Conservation (phyloP, 2,888 invertebrate species). For the Chaetogeoica ovagalla region DNA sequence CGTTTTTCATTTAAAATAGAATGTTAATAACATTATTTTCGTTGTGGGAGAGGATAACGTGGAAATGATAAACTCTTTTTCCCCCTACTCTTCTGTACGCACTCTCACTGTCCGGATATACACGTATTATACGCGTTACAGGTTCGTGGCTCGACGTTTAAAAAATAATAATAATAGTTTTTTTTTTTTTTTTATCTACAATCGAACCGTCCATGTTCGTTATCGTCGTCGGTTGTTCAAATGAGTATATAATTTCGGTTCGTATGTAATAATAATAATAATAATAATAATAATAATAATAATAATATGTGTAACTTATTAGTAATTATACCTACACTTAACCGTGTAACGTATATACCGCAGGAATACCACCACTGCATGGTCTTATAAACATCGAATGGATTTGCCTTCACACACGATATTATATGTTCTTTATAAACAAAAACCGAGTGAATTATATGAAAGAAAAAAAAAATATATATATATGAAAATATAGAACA, state of each 20-base stretch:
- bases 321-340: constrained; percentile 18
- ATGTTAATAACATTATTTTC: too few species aligned
- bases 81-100: too few species aligned
- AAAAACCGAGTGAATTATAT: not conserved
- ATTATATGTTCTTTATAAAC: not conserved
- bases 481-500: constrained; percentile 29
- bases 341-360: not conserved
- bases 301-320: constrained; percentile 1
- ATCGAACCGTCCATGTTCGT: not conserved
- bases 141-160: constrained; percentile 7
- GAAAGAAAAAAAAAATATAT: not conserved
- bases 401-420: constrained; percentile 21
- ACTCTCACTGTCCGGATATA: too few species aligned
- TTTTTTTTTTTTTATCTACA: constrained; percentile 31
- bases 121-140: not conserved
- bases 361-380: not conserved
- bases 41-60: too few species aligned
- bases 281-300: not conserved
- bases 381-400: constrained; percentile 39
- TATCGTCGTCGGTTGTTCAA: not conserved
- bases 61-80: too few species aligned
- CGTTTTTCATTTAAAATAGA: too few species aligned
- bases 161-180: constrained; percentile 3
- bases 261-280: not conserved
- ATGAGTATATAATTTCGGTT: constrained; percentile 11